phyloP scores from a whole-genome alignment of 2,888 invertebrate genomes.

The Caenorhabditis afra region DNA sequence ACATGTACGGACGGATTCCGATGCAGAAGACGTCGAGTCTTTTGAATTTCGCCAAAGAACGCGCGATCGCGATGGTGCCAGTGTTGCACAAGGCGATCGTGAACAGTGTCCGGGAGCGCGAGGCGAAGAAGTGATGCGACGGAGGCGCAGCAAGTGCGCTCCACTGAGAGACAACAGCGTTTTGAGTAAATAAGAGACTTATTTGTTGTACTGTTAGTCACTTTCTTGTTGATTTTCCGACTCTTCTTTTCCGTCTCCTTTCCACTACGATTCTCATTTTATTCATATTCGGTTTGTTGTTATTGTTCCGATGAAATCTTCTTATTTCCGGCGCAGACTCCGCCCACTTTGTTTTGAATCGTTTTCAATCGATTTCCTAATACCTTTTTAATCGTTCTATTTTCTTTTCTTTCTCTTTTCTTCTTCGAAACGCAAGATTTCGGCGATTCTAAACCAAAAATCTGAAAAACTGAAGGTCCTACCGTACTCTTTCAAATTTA shows the following conservation, averaged over 20 bases:
- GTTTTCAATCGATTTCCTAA: slow-evolving; percentile 8
- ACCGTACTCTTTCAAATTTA: too few species aligned
- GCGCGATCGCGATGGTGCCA: slow-evolving; percentile 36
- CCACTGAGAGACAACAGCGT: background rate
- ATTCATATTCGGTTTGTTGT: background rate
- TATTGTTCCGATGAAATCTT: slow-evolving; percentile 2
- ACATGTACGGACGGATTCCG: slow-evolving; percentile 42
- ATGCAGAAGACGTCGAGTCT: background rate
- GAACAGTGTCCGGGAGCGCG: slow-evolving; percentile 24
- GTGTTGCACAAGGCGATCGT: slow-evolving; percentile 45
- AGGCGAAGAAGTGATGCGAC: background rate
- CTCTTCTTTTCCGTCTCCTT: background rate
- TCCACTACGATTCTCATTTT: background rate
- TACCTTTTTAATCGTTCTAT: slow-evolving; percentile 25
- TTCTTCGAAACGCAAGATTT: too few species aligned
- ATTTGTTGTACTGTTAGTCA: slow-evolving; percentile 10
- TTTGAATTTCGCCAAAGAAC: slow-evolving; percentile 40
- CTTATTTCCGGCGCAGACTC: too few species aligned
- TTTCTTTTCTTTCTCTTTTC: background rate
- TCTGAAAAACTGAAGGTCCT: too few species aligned
- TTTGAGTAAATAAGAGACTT: slow-evolving; percentile 41
- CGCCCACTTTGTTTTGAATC: background rate
- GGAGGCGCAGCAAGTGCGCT: background rate
- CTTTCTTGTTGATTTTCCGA: slow-evolving; percentile 27
- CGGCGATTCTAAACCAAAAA: too few species aligned